These are phyloP conservation scores for Lethrus apterus DNA, from an alignment of 1,140 invertebrate genomes.

Conservation along the genomic window DNA sequence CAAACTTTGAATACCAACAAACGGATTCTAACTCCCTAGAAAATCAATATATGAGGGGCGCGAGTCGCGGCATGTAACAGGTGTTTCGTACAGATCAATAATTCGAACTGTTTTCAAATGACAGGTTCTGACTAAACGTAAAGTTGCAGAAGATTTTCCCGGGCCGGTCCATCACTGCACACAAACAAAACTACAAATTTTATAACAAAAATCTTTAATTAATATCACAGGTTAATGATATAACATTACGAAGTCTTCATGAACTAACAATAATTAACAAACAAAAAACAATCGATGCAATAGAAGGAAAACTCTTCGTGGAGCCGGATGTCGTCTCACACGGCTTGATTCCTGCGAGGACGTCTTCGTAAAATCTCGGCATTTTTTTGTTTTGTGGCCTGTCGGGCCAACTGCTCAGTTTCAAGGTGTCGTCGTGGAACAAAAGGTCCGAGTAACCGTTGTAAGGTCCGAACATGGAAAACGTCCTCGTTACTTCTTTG, in stretches of 20 bases:
- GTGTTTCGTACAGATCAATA: too few relatives aligned
- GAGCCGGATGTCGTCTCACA: not conserved
- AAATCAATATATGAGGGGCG: too few relatives aligned
- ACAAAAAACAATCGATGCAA: not conserved
- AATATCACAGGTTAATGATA: slow-evolving; percentile 8
- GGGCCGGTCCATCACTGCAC: too few relatives aligned
- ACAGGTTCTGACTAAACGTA: too few relatives aligned
- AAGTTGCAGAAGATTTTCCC: too few relatives aligned
- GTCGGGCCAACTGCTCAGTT: slow-evolving; percentile 37
- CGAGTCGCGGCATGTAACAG: too few relatives aligned
- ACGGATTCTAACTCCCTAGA: not conserved
- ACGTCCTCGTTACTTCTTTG: slow-evolving; percentile 50
- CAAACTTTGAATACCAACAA: slow-evolving; percentile 1
- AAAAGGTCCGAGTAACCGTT: slow-evolving; percentile 53
- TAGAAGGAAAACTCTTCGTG: slow-evolving; percentile 7
- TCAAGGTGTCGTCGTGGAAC: slow-evolving; percentile 59
- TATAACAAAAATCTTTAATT: too few relatives aligned
- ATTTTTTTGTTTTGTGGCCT: slow-evolving; percentile 29
- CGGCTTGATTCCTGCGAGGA: slow-evolving; percentile 4
- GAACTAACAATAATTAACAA: not conserved
- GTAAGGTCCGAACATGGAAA: slow-evolving; percentile 58
- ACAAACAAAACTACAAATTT: too few relatives aligned
- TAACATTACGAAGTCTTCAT: slow-evolving; percentile 2
- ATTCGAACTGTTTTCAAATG: too few relatives aligned
- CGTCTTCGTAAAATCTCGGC: slow-evolving; percentile 20